These are phyloP conservation scores for Aporophyla nigra DNA, from an alignment of 2,888 invertebrate genomes.

Conservation along the genomic window DNA sequence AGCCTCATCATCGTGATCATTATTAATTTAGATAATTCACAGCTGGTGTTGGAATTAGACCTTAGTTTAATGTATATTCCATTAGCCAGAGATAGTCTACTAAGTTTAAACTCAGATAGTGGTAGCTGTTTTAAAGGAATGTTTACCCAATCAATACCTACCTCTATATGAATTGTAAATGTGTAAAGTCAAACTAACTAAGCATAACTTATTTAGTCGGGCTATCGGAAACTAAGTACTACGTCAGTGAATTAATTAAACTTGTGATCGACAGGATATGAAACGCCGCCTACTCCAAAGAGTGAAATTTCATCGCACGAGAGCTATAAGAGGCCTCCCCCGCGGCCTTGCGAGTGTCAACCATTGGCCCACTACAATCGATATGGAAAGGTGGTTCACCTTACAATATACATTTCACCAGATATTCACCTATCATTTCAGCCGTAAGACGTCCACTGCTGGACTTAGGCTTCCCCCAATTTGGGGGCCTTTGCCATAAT, in stretches of 20 bases:
- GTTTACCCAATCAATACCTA: neutral
- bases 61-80: neutral
- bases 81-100: neutral
- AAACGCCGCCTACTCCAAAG: conserved; percentile 78
- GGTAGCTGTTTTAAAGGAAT: neutral
- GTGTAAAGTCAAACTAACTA: neutral
- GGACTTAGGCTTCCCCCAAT: too few species aligned
- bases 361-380: conserved; percentile 81
- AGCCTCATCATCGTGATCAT: too few species aligned
- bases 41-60: neutral
- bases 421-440: too few species aligned
- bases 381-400: conserved; percentile 80
- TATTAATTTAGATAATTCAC: too few species aligned
- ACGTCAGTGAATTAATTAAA: neutral
- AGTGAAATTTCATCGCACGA: conserved; percentile 82
- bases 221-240: neutral
- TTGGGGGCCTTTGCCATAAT: too few species aligned
- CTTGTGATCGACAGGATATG: conserved; percentile 76
- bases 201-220: too few species aligned
- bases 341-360: conserved; percentile 80
- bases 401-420: too few species aligned
- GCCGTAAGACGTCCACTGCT: too few species aligned
- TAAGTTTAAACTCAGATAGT: neutral
- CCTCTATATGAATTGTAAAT: too few species aligned
- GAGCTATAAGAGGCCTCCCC: conserved; percentile 83